Conservation (phyloP, 2,888 invertebrate genomes). For the Parochlus steinenii region DNA sequence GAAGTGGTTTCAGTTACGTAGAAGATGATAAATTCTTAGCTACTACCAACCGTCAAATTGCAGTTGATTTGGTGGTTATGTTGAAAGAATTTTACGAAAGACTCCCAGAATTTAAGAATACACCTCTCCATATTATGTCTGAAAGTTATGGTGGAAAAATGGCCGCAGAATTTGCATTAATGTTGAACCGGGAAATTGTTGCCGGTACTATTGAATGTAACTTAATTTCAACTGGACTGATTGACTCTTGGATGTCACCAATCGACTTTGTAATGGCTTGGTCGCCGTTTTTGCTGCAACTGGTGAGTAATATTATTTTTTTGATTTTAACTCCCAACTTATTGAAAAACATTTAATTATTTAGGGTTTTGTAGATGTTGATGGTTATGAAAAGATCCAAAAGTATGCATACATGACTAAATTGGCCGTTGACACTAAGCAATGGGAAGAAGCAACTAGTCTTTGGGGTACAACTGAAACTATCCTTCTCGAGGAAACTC, state of each 20-base stretch:
- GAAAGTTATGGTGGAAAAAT: slow-evolving; percentile 92
- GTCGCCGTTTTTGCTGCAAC: slow-evolving; percentile 60
- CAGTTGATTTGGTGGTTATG: slow-evolving; percentile 55
- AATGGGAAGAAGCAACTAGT: slow-evolving; percentile 41
- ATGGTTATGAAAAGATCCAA: slow-evolving; percentile 43
- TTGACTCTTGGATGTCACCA: slow-evolving; percentile 83
- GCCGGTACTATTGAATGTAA: slow-evolving; percentile 45
- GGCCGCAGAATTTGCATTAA: slow-evolving; percentile 64
- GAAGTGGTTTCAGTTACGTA: slow-evolving; percentile 72
- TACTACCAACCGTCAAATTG: slow-evolving; percentile 45
- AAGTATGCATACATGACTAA: slow-evolving; percentile 37
- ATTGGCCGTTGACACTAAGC: slow-evolving; percentile 36
- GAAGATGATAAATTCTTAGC: slow-evolving; percentile 35
- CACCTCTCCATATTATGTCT: slow-evolving; percentile 69
- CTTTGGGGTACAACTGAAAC: slow-evolving; percentile 48
- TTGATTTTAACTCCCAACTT: slow-evolving; percentile 1
- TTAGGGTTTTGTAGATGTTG: slow-evolving; percentile 49
- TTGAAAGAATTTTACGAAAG: slow-evolving; percentile 49
- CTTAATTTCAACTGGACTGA: slow-evolving; percentile 62
- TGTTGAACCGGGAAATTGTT: slow-evolving; percentile 40
- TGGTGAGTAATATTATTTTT: slow-evolving; percentile 31
- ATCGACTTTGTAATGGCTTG: slow-evolving; percentile 69
- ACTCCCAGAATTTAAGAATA: slow-evolving; percentile 50
- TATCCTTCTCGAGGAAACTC: slow-evolving; percentile 42
- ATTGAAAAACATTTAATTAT: slow-evolving; percentile 11